Evolutionary conservation across 2,888 invertebrate genomes (phyloP).

Genomic region (Magallana nippona): DNA sequence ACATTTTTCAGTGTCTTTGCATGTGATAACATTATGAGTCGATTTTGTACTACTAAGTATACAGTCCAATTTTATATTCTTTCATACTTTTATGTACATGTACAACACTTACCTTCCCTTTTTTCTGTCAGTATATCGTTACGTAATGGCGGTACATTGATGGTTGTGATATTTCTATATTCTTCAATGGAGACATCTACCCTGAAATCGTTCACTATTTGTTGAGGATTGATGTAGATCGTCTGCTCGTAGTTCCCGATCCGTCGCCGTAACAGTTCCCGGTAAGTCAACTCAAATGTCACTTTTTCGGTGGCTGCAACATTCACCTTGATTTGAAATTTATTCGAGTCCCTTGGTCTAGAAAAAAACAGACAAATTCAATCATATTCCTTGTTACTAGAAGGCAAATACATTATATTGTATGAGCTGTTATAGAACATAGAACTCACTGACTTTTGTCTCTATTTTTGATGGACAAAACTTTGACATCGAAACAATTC

Average conservation of each 20-base stretch:
- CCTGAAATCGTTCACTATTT: conserved; percentile 84
- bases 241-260: conserved; percentile 85
- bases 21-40: too few species aligned
- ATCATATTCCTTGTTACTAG: too few species aligned
- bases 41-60: too few species aligned
- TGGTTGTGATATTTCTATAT: conserved; percentile 83
- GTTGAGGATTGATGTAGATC: conserved; percentile 86
- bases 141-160: conserved; percentile 84
- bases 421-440: too few species aligned
- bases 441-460: too few species aligned
- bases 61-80: too few species aligned
- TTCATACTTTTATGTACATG: too few species aligned
- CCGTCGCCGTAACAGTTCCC: conserved; percentile 85
- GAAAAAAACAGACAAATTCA: neutral
- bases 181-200: conserved; percentile 86
- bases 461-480: too few species aligned
- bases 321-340: conserved; percentile 86
- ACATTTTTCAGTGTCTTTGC: too few species aligned
- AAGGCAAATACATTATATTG: too few species aligned
- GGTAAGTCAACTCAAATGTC: conserved; percentile 87
- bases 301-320: conserved; percentile 84
- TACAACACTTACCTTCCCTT: neutral
- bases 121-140: conserved; percentile 24
- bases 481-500: neutral
- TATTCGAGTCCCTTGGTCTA: conserved; percentile 84